These are phyloP conservation scores for Alaudala cheleensis DNA, from an alignment of 2,113 vertebrate genomes.

Conservation along the genomic window DNA sequence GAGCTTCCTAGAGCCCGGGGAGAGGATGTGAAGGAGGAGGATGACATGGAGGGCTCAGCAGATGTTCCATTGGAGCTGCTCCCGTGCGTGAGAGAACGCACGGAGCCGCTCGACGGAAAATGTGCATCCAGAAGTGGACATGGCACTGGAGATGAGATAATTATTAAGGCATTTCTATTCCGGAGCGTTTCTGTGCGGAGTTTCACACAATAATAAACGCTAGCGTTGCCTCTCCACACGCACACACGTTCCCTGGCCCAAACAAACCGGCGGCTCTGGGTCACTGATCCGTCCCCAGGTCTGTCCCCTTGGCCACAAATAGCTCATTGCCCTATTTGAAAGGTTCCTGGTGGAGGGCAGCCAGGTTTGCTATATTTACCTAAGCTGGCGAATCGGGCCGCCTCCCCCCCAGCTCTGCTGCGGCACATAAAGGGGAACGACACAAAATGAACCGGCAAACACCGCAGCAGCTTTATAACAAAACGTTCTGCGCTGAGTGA, in stretches of 20 bases:
- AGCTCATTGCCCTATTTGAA: slow-evolving; percentile 49
- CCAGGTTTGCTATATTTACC: slow-evolving; percentile 50
- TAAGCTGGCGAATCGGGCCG: not conserved
- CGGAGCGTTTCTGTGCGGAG: slow-evolving; percentile 15
- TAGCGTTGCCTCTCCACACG: not conserved
- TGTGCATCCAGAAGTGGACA: slow-evolving; percentile 55
- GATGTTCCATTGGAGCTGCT: slow-evolving; percentile 58
- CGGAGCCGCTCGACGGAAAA: slow-evolving; percentile 37
- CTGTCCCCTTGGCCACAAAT: slow-evolving; percentile 38
- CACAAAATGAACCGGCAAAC: not conserved
- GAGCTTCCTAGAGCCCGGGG: slow-evolving; percentile 11
- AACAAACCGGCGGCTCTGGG: slow-evolving; percentile 4
- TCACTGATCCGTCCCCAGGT: slow-evolving; percentile 36
- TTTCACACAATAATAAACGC: not conserved
- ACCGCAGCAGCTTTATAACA: not conserved
- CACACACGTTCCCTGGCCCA: not conserved
- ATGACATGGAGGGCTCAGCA: slow-evolving; percentile 33
- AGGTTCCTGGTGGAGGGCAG: not conserved
- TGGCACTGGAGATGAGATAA: slow-evolving; percentile 59
- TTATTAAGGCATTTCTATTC: slow-evolving; percentile 55
- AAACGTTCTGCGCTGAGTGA: not conserved
- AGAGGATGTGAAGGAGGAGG: slow-evolving; percentile 26
- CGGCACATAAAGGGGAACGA: not conserved
- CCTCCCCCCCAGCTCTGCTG: not conserved
- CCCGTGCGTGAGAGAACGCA: slow-evolving; percentile 64